Evolutionary conservation across 2,113 vertebrate species (phyloP), one percentile per base, ranked within the genome.

Genomic region (Psittacula cyanocephala): DNA sequence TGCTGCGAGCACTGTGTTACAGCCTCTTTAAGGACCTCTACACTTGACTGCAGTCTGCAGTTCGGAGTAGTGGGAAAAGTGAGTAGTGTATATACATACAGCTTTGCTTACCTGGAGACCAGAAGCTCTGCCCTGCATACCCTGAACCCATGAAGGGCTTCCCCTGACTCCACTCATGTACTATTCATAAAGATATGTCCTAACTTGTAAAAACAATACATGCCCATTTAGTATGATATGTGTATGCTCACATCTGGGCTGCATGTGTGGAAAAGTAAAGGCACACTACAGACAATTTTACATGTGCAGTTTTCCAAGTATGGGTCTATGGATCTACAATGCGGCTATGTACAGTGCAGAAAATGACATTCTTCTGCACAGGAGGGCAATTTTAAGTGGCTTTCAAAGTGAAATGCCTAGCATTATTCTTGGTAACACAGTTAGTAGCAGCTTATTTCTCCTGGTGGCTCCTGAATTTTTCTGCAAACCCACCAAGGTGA

Each of bases 221-320:
- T 90, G 60, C 44, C 76, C 57, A 2, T 71, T 91, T 86, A 1
- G 6, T 57, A 24, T 41, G 82, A 81, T 93, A 81, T 44, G 72
- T 92, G 46, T 68, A 17, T 88, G 50, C 47, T 33, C 82, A 94
- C 96, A 97, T 96, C 93, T 97, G 97, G 93, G 94, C 44, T 93
- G 80, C 95, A 97, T 63, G 93, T 97, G 96, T 95, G 78, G 71
- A 80, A 71, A 88, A 89, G 79, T 72, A 78, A 83, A 90, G 92
- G 65, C 93, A 53, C 41, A 44, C 74, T 18, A 4, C 77, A 94
- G 88, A 91, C 78, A 69, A 22, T 69, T 92, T 92, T 95, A 91
- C 83, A 77, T 72, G 68, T 78, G 53, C 78, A 70, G 24, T 86
- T 95, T 94, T 86, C 43, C 72, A 91, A 95, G 67, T 60, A 69